Evolutionary conservation across 2,888 invertebrate species (phyloP).

Genomic region (Drosophila antonietae): DNA sequence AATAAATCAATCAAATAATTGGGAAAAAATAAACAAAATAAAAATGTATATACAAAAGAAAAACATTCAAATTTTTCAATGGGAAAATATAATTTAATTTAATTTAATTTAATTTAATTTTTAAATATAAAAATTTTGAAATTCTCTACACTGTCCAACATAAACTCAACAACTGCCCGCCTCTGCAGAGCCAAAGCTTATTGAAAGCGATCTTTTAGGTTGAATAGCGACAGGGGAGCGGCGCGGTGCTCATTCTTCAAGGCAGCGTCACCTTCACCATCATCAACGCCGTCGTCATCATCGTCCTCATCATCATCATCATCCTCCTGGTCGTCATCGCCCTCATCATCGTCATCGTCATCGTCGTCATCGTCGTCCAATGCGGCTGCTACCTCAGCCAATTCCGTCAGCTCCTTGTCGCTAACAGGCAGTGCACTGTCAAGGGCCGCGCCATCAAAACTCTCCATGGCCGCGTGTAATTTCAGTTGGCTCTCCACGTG

Average conservation of each 20-base stretch:
- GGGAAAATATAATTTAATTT: slow-evolving; percentile 14
- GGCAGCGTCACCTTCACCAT: neutral
- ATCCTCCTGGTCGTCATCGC: slow-evolving; percentile 4
- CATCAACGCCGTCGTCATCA: neutral
- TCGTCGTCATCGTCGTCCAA: slow-evolving; percentile 23
- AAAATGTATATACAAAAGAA: neutral
- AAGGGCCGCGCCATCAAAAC: slow-evolving; percentile 37
- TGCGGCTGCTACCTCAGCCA: slow-evolving; percentile 24
- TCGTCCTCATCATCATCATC: neutral
- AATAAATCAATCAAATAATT: neutral
- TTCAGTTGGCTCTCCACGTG: slow-evolving; percentile 54
- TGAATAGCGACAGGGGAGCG: slow-evolving; percentile 17
- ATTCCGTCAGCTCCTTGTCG: slow-evolving; percentile 45
- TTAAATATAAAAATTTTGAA: slow-evolving; percentile 20
- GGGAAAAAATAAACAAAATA: neutral
- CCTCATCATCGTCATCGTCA: slow-evolving; percentile 18
- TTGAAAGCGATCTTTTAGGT: slow-evolving; percentile 7
- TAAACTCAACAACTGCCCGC: neutral
- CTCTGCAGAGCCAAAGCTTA: neutral
- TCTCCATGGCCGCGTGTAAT: slow-evolving; percentile 51
- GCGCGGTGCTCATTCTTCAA: neutral
- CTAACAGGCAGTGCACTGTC: slow-evolving; percentile 59
- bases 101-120: slow-evolving; percentile 31
- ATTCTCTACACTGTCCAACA: slow-evolving; percentile 1
- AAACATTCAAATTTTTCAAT: neutral